These are phyloP conservation scores for Helogale parvula DNA, from an alignment of 2,113 vertebrate genomes.

Conservation along the genomic window DNA sequence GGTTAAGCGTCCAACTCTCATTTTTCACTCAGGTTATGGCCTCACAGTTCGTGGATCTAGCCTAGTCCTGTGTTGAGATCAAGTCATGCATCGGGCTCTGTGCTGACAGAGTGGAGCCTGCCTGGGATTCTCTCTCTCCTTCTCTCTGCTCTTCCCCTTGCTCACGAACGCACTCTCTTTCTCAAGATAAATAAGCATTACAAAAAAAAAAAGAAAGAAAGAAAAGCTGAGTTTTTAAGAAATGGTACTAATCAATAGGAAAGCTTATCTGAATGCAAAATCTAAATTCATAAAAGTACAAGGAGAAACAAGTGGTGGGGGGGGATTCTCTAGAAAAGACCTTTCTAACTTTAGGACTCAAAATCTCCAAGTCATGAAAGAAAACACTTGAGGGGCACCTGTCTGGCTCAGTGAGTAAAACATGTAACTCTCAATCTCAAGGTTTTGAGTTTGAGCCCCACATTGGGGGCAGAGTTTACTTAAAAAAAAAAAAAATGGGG, in stretches of 20 bases:
- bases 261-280: background rate
- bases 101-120: no score
- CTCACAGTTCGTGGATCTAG: no score
- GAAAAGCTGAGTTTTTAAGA: background rate
- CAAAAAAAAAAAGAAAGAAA: no score
- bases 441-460: background rate
- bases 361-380: background rate
- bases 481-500: background rate
- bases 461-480: background rate
- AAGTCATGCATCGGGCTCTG: no score
- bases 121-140: no score
- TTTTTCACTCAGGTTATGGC: no score
- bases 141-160: no score
- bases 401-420: background rate
- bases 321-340: background rate
- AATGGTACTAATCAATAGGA: background rate
- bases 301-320: background rate
- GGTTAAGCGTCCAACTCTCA: no score
- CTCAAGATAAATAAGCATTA: no score
- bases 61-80: no score
- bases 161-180: no score
- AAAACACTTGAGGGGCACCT: background rate
- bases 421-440: background rate
- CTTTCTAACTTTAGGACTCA: constrained; percentile 14
- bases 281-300: background rate